Percentiles rank a stretch among this genome's conserved stretches.
These are phyloP conservation scores for Eremobia ochroleuca DNA, from an alignment of 2,888 invertebrate genomes.

Conservation along the genomic window DNA sequence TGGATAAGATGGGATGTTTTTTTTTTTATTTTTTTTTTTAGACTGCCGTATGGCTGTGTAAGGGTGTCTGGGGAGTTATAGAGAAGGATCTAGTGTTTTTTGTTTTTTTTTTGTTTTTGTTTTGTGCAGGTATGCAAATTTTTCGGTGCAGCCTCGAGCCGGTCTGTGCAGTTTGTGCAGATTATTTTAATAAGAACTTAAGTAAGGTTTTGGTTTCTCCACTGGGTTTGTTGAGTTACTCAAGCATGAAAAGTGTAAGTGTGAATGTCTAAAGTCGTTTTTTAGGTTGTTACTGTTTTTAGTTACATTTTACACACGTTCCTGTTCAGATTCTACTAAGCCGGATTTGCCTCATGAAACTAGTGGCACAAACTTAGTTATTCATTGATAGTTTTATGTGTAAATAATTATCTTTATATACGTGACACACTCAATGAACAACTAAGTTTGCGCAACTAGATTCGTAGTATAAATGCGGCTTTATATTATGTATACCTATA, in stretches of 20 bases:
- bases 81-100: constrained; percentile 23
- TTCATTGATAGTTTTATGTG: no score
- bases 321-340: background rate
- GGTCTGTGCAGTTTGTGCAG: background rate
- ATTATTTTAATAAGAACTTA: constrained; percentile 5
- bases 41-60: constrained; percentile 41
- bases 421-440: no score
- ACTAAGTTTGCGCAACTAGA: no score
- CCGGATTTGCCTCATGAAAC: no score
- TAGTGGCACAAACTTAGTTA: no score
- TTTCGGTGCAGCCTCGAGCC: background rate
- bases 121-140: constrained; percentile 34
- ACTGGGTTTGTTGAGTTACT: no score
- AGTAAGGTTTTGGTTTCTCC: background rate
- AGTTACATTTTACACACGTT: background rate
- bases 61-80: constrained; percentile 45
- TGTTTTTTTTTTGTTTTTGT: constrained; percentile 11
- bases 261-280: no score
- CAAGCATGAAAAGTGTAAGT: background rate
- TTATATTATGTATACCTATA: no score
- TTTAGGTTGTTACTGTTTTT: background rate
- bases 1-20: constrained; percentile 65
- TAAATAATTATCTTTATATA: no score
- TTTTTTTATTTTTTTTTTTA: constrained; percentile 36
- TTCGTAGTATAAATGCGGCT: no score